These are phyloP conservation scores for Papilio protenor DNA, from an alignment of 2,888 invertebrate genomes.

Conservation along the genomic window DNA sequence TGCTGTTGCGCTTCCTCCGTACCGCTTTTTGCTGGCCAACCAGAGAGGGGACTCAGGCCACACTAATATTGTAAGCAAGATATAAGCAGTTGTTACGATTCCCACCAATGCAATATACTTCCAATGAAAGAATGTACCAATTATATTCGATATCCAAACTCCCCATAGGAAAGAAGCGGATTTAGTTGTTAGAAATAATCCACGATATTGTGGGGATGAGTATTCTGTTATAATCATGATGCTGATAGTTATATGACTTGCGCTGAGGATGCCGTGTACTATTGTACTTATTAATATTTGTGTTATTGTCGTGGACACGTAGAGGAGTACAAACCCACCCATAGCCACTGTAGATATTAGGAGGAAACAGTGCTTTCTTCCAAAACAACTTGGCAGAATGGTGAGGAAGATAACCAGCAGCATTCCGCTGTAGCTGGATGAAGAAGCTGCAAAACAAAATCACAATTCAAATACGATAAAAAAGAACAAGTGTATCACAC, in stretches of 20 bases:
- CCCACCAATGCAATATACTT: constrained; percentile 45
- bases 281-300: constrained; percentile 52
- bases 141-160: constrained; percentile 47
- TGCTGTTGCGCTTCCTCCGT: constrained; percentile 44
- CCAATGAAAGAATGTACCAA: constrained; percentile 49
- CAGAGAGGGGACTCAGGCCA: constrained; percentile 49
- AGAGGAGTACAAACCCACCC: constrained; percentile 45
- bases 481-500: background rate
- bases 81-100: constrained; percentile 42
- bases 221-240: constrained; percentile 46
- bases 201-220: constrained; percentile 45
- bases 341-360: constrained; percentile 27
- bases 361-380: constrained; percentile 51
- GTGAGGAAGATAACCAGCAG: constrained; percentile 59
- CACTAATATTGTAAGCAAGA: constrained; percentile 40
- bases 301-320: constrained; percentile 48
- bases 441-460: constrained; percentile 56
- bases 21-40: constrained; percentile 47
- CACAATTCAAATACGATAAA: background rate
- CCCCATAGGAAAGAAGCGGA: constrained; percentile 46
- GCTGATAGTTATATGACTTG: constrained; percentile 29
- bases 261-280: constrained; percentile 38
- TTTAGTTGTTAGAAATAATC: constrained; percentile 46
- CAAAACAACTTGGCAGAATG: constrained; percentile 54
- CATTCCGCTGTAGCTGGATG: constrained; percentile 58